These are phyloP conservation scores for Turritopsis rubra DNA, from an alignment of 30 jellyfish, hydroid and myxozoan species.

Conservation along the genomic window DNA sequence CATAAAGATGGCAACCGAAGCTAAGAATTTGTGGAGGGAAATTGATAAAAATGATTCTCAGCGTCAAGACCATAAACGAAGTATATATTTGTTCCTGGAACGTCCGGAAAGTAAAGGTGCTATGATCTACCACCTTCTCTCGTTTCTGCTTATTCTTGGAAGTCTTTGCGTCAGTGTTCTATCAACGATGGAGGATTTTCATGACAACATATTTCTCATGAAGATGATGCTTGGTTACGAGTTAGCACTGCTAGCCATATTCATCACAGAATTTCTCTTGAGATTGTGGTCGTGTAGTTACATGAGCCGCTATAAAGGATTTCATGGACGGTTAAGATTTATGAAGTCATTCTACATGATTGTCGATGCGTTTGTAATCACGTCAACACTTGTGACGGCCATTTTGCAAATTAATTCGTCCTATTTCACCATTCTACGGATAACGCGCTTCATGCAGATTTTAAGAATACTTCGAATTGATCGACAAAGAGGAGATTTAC, in stretches of 20 bases:
- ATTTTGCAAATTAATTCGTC: constrained; percentile 18
- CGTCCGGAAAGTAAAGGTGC: constrained; percentile 14
- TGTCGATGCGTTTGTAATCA: constrained; percentile 36
- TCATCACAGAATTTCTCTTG: constrained; percentile 32
- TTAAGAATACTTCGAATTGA: constrained; percentile 68
- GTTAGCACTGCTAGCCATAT: constrained; percentile 9
- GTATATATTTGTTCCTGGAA: neutral
- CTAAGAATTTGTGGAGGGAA: neutral
- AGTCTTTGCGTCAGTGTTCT: neutral
- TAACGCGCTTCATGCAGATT: constrained; percentile 40
- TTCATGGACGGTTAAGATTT: constrained; percentile 38
- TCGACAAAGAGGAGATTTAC: constrained; percentile 84
- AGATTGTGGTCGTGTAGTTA: constrained; percentile 72
- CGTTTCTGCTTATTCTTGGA: constrained; percentile 1
- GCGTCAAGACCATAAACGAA: neutral
- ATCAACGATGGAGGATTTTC: constrained; percentile 17
- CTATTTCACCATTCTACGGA: neutral
- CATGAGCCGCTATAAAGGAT: constrained; percentile 51
- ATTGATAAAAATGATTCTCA: neutral
- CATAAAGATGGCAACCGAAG: neutral
- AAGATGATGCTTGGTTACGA: constrained; percentile 20
- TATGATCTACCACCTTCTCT: neutral
- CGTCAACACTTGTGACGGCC: constrained; percentile 13
- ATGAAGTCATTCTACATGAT: constrained; percentile 58
- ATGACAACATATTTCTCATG: neutral